Conservation (phyloP, 2,797 vertebrate species). For the Myotis daubentonii region DNA sequence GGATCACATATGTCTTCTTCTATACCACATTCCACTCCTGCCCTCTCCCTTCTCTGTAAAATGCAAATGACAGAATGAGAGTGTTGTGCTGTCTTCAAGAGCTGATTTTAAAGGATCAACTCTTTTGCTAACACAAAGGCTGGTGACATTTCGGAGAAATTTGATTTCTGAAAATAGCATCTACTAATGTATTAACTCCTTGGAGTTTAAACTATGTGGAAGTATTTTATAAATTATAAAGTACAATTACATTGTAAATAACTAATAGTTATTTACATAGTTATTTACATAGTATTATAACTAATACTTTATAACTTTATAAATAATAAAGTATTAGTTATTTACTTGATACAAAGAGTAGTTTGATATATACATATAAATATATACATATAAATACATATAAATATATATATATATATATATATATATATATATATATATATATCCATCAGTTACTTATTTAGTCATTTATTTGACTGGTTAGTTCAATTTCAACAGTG, state of each 20-base stretch:
- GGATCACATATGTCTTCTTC: background rate
- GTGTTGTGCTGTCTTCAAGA: background rate
- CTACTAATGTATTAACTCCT: background rate
- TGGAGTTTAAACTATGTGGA: background rate
- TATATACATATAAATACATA: background rate
- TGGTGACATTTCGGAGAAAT: background rate
- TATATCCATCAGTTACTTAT: background rate
- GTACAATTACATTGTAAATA: background rate
- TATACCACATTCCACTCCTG: background rate
- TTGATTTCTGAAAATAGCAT: background rate
- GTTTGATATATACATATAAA: slow-evolving; percentile 15
- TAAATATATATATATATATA: background rate
- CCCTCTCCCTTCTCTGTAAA: background rate
- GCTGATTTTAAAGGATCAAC: background rate
- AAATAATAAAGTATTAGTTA: background rate
- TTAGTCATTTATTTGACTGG: slow-evolving; percentile 11
- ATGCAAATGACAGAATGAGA: background rate
- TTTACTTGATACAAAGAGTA: background rate
- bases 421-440: background rate
- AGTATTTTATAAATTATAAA: slow-evolving; percentile 4
- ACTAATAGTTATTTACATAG: too few species aligned
- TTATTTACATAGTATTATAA: too few species aligned
- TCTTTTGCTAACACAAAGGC: slow-evolving; percentile 1
- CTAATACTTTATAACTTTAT: too few species aligned
- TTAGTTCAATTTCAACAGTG: slow-evolving; percentile 15